phyloP scores from a whole-genome alignment of 2,888 invertebrate genomes.

The Aspidiotus rigidus region DNA sequence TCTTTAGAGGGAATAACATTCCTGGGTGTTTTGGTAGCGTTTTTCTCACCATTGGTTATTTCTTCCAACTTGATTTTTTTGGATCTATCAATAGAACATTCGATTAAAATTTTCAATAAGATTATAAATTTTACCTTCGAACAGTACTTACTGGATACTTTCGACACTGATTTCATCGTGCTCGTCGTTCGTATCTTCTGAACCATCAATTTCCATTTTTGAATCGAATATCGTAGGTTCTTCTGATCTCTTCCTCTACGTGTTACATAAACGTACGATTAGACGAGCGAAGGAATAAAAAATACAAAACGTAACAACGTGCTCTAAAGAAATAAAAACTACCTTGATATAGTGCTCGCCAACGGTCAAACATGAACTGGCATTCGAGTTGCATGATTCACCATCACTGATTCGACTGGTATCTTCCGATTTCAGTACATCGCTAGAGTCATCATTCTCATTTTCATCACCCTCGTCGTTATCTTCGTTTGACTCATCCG shows the following conservation, averaged over 20 bases:
- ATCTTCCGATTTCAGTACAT: constrained; percentile 17
- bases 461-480: constrained; percentile 10
- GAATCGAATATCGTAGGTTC: constrained; percentile 16
- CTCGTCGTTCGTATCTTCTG: constrained; percentile 5
- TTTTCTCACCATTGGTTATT: constrained; percentile 10
- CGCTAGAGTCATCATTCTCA: not conserved
- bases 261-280: not conserved
- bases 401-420: constrained; percentile 18
- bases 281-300: not conserved
- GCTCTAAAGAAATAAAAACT: not conserved
- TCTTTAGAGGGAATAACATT: constrained; percentile 64
- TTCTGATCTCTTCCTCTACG: constrained; percentile 12
- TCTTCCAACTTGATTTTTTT: constrained; percentile 29
- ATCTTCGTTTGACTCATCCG: constrained; percentile 7
- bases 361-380: constrained; percentile 14
- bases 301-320: not conserved
- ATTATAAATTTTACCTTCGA: not conserved
- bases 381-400: constrained; percentile 23
- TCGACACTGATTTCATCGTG: constrained; percentile 1
- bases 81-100: not conserved
- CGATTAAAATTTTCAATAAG: not conserved
- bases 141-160: not conserved
- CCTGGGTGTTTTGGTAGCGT: constrained; percentile 39
- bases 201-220: constrained; percentile 11
- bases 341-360: constrained; percentile 28